phyloP scores from a whole-genome alignment of 2,888 invertebrate species.

The Mystacides longicornis region DNA sequence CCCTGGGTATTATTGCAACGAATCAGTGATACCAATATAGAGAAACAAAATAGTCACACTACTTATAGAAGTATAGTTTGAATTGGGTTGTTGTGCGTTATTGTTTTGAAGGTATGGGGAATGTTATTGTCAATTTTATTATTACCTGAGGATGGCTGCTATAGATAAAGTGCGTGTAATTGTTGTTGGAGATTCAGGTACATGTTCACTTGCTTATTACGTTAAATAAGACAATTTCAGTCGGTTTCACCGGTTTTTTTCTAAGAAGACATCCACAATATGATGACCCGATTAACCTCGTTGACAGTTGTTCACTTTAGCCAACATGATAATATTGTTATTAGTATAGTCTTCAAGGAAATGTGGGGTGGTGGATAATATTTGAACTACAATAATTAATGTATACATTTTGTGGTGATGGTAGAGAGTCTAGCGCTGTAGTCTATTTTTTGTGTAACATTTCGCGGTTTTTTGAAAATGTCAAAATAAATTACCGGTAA shows the following conservation, averaged over 20 bases:
- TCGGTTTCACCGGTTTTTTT: neutral
- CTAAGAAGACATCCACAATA: conserved; percentile 3
- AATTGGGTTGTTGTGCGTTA: conserved; percentile 3
- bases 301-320: conserved; percentile 17
- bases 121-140: conserved; percentile 8
- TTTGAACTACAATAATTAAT: neutral
- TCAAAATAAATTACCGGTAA: too few relatives aligned
- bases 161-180: conserved; percentile 87
- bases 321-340: conserved; percentile 9
- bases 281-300: conserved; percentile 10
- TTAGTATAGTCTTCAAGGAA: neutral
- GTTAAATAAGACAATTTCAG: neutral
- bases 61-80: conserved; percentile 5
- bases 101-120: conserved; percentile 3
- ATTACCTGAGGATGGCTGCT: conserved; percentile 54
- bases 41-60: conserved; percentile 1
- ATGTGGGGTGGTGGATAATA: neutral
- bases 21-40: conserved; percentile 9
- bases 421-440: too few relatives aligned
- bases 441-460: too few relatives aligned
- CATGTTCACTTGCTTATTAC: conserved; percentile 26
- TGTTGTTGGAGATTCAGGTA: conserved; percentile 87
- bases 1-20: neutral
- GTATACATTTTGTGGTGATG: neutral
- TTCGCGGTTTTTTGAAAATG: too few relatives aligned